Evolutionary conservation across 2,888 invertebrate genomes (phyloP).

Genomic region (Sphecodes monilicornis): DNA sequence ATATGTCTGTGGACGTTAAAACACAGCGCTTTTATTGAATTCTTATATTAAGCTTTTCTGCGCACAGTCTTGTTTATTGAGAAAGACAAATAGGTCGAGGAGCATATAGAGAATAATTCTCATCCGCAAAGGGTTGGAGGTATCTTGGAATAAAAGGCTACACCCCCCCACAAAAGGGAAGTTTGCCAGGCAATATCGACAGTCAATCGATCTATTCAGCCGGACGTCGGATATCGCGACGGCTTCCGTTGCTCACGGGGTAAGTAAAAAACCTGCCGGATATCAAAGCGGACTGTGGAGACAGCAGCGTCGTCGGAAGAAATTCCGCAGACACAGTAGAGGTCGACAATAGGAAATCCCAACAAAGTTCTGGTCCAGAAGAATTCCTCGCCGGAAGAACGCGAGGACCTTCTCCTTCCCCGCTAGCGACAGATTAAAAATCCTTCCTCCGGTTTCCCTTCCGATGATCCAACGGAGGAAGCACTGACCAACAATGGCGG

Average conservation of each 20-base stretch:
- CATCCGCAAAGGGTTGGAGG: not conserved
- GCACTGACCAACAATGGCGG: not conserved
- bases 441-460: not conserved
- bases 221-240: not conserved
- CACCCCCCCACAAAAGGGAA: not conserved
- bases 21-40: no score
- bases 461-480: not conserved
- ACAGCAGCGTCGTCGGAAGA: not conserved
- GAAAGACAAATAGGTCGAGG: not conserved
- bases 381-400: not conserved
- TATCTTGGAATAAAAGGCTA: not conserved
- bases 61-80: not conserved
- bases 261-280: not conserved
- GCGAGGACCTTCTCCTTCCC: not conserved
- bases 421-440: not conserved
- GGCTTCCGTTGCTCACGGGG: not conserved
- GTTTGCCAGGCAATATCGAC: not conserved
- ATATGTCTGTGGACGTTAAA: no score
- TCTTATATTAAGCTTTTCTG: not conserved
- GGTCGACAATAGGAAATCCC: conserved; percentile 12
- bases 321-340: conserved; percentile 5
- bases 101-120: not conserved
- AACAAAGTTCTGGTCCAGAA: conserved; percentile 15
- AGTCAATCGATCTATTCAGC: conserved; percentile 6
- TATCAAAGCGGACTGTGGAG: conserved; percentile 10